Evolutionary conservation across 1,140 invertebrate species (phyloP).

Genomic region (Drosophila micromelanica): DNA sequence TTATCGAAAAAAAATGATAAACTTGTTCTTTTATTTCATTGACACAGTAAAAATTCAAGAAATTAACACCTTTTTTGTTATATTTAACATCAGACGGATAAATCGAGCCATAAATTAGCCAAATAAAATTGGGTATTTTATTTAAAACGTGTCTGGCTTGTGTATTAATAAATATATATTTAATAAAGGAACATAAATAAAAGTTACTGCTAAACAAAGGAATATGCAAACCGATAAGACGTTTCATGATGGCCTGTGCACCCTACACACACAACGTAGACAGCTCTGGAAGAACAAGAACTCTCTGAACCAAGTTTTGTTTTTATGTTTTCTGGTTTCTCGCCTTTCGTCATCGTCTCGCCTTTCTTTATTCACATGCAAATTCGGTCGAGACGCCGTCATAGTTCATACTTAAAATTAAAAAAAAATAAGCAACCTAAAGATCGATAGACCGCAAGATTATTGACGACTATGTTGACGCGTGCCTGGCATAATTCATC

Average conservation of each 20-base stretch:
- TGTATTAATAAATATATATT: background rate
- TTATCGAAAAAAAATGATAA: too few relatives aligned
- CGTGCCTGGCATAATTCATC: conserved; percentile 61
- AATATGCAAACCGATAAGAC: background rate
- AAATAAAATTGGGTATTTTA: background rate
- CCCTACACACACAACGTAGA: conserved; percentile 10
- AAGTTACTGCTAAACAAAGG: background rate
- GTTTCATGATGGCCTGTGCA: background rate
- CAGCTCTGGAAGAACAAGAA: conserved; percentile 11
- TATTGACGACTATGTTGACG: conserved; percentile 57
- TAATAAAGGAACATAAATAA: background rate
- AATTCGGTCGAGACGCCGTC: conserved; percentile 33
- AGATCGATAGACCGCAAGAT: conserved; percentile 25
- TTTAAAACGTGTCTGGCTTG: background rate
- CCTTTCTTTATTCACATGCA: conserved; percentile 54
- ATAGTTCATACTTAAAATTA: conserved; percentile 32
- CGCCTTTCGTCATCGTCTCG: conserved; percentile 28
- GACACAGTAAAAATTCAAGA: conserved; percentile 2
- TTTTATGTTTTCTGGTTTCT: conserved; percentile 10
- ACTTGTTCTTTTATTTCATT: too few relatives aligned
- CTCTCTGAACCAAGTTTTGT: conserved; percentile 2
- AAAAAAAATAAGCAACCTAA: conserved; percentile 35
- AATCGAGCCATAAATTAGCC: too few relatives aligned
- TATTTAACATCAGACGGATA: background rate
- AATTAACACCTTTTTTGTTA: conserved; percentile 6